Evolutionary conservation across 1,140 invertebrate genomes (phyloP).

Genomic region (Mactra quadrangularis): DNA sequence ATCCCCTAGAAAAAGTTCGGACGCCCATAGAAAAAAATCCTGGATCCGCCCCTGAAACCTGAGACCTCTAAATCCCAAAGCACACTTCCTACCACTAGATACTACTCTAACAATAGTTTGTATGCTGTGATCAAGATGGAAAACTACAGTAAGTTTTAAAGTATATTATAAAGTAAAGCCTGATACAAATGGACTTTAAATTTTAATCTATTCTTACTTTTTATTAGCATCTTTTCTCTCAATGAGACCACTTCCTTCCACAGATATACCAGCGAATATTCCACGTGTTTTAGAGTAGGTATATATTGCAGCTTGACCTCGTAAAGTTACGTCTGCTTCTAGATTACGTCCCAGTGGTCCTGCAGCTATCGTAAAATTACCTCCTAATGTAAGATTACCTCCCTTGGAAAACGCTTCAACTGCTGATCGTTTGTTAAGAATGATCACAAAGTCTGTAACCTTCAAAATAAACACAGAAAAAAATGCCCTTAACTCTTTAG

Average conservation of each 20-base stretch:
- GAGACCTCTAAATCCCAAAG: too few relatives aligned
- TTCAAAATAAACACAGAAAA: constrained; percentile 46
- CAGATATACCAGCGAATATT: constrained; percentile 81
- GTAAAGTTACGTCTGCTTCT: constrained; percentile 78
- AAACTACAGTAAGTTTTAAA: too few relatives aligned
- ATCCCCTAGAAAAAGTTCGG: too few relatives aligned
- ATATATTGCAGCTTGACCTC: constrained; percentile 80
- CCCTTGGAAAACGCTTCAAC: constrained; percentile 82
- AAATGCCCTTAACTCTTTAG: background rate
- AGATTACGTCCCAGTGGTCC: constrained; percentile 80
- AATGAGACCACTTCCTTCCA: constrained; percentile 80
- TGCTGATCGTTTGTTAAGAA: constrained; percentile 76
- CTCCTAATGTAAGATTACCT: constrained; percentile 81
- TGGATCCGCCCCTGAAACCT: too few relatives aligned
- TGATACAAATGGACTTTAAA: too few relatives aligned
- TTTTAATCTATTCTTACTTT: constrained; percentile 78
- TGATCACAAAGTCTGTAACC: constrained; percentile 82
- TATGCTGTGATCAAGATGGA: too few relatives aligned
- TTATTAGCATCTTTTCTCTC: constrained; percentile 82
- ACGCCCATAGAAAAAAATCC: too few relatives aligned
- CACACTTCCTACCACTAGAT: too few relatives aligned
- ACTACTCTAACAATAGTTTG: too few relatives aligned
- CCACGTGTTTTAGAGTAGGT: constrained; percentile 83
- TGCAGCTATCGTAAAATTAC: constrained; percentile 81
- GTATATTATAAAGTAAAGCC: too few relatives aligned